A percentile compares a stretch with the other conserved stretches of the same genome.
Conservation (phyloP, 2,797 vertebrate species). For the Poecilia gillii region DNA sequence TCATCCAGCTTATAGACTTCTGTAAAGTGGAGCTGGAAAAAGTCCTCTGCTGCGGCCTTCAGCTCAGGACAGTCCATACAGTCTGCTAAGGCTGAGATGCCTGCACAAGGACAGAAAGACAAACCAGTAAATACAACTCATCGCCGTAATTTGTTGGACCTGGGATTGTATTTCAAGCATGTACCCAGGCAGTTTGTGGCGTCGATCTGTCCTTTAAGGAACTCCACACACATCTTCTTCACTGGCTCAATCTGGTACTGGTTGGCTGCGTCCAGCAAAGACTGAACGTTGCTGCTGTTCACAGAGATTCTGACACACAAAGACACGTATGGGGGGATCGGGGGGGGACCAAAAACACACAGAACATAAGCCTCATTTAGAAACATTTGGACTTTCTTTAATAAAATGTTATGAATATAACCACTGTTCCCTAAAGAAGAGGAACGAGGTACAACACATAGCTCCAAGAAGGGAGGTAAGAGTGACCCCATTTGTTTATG, state of each 20-base stretch:
- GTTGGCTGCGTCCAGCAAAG: conserved; percentile 95
- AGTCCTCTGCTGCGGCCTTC: conserved; percentile 92
- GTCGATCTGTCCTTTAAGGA: conserved; percentile 97
- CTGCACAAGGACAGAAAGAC: conserved; percentile 64
- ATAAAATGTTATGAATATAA: not conserved
- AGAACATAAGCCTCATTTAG: not conserved
- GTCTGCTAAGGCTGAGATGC: conserved; percentile 95
- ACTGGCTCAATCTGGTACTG: conserved; percentile 98
- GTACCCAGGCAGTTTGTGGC: conserved; percentile 97
- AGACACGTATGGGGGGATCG: not conserved
- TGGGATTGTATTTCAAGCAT: conserved; percentile 21
- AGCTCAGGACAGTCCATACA: conserved; percentile 95
- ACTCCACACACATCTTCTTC: conserved; percentile 98
- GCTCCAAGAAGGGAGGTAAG: no score
- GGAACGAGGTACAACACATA: no score
- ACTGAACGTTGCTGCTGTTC: conserved; percentile 97
- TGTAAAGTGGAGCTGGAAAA: conserved; percentile 97
- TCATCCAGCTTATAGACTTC: conserved; percentile 98
- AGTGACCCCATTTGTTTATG: no score
- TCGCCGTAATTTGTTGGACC: not conserved
- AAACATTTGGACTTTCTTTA: not conserved
- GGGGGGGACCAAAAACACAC: not conserved
- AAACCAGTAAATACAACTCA: not conserved
- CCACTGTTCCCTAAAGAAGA: no score
- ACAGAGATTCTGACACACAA: conserved; percentile 89